These are phyloP conservation scores for Orientallactaga bullata DNA, from an alignment of 2,113 vertebrate genomes.

Conservation along the genomic window DNA sequence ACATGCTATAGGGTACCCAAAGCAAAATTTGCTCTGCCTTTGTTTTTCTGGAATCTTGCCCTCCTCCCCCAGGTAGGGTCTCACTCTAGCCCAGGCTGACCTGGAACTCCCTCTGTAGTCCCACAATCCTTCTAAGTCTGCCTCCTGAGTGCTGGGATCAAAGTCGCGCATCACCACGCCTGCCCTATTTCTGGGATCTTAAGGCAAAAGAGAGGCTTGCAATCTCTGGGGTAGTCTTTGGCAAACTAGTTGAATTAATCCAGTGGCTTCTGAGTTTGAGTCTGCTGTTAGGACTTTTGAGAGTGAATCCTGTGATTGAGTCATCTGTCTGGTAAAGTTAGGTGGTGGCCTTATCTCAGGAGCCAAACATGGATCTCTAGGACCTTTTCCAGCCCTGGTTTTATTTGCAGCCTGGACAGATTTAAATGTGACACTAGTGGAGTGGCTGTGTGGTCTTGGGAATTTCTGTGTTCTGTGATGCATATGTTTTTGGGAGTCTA, in stretches of 20 bases:
- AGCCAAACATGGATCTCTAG: background rate
- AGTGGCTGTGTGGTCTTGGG: conserved; percentile 65
- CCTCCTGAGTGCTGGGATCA: too few species aligned
- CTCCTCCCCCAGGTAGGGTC: too few species aligned
- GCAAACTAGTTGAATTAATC: conserved; percentile 35
- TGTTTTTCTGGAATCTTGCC: conserved; percentile 27
- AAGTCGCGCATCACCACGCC: too few species aligned
- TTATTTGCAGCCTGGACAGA: conserved; percentile 38
- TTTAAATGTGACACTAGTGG: conserved; percentile 49
- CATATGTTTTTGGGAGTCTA: conserved; percentile 70
- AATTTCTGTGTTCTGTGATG: conserved; percentile 62
- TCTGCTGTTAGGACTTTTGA: background rate
- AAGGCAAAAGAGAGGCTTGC: conserved; percentile 38
- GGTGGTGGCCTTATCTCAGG: conserved; percentile 18
- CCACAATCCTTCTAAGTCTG: too few species aligned
- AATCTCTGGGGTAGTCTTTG: conserved; percentile 9
- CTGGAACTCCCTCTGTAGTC: too few species aligned
- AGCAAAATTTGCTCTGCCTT: conserved; percentile 38
- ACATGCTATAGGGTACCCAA: background rate
- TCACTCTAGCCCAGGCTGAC: too few species aligned
- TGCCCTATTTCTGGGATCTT: conserved; percentile 36
- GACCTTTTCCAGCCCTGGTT: conserved; percentile 44
- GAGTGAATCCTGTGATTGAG: conserved; percentile 33
- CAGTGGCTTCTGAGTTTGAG: conserved; percentile 2
- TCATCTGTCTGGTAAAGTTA: conserved; percentile 5